Base-by-base conservation (phyloP, 2,797 vertebrate genomes). In the Gephyroberyx darwinii region DNA sequence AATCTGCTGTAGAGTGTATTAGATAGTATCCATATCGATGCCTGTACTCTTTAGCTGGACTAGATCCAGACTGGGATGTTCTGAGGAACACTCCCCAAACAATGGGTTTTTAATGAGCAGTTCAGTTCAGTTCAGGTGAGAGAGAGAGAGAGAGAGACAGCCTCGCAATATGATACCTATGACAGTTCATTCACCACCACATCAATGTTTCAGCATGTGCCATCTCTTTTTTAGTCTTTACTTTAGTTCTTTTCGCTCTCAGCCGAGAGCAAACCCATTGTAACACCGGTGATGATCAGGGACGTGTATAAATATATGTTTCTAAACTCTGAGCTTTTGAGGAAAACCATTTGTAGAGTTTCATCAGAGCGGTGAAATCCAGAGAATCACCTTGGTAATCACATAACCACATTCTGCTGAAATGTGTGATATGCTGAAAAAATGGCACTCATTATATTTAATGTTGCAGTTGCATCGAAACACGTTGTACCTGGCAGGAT, bases 131-230 rank as follows among this genome's bases (percentile, higher is more conserved):
- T 75, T 77, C 81, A 82, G 82, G 84, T 83, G 82, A 89, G 79
- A 26, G 26, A 26, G 26, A 26, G 77, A 88, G 81, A 82, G 67
- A 89, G 85, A 87, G 83, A 77, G 85, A 81, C 84, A 56, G 66
- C 47, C 8, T 77, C 71, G 92, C 61, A 86, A 93, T 88, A 81
- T 87, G 91, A 93, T 83, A 91, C 87, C 81, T 50, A 70, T 90
- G 84, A 90, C 86, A 88, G 78, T 55, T 88, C 73, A 88, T 88
- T 91, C 87, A 71, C 69, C 64, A 43, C 69, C 76, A 68, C 87
- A 93, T 93, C 51, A 91, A 90, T 92, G 89, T 89, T 93, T 90
- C 80, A 93, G 83, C 43, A 33, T 47, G 62, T 43, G 61, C 59
- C 83, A 84, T 84, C 78, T 87, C 78, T 78, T 83, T 26, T 65